These are phyloP conservation scores for Acropternis orthonyx DNA, from an alignment of 2,797 vertebrate species.

Conservation along the genomic window DNA sequence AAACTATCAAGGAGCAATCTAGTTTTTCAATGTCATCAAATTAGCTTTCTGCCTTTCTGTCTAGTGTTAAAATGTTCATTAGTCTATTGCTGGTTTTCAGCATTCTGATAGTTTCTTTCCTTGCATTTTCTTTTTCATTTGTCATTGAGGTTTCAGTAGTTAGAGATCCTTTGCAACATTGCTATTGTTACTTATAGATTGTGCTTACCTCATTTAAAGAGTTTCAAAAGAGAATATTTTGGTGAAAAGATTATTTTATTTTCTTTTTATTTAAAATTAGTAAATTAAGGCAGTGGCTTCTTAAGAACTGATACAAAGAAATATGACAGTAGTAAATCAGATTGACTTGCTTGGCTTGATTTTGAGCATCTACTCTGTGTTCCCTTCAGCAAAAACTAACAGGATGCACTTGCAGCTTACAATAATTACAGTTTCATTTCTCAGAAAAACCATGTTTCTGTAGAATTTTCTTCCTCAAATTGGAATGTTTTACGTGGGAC, in stretches of 20 bases:
- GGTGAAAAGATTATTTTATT: background rate
- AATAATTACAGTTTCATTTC: background rate
- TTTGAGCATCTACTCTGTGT: background rate
- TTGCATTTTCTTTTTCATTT: background rate
- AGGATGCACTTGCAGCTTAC: background rate
- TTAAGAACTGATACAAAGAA: background rate
- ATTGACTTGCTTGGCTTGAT: background rate
- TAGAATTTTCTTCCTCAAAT: background rate
- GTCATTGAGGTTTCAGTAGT: background rate
- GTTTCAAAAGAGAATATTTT: background rate
- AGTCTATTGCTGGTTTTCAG: background rate
- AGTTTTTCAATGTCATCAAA: background rate
- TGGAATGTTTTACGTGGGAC: background rate
- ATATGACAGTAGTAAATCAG: background rate
- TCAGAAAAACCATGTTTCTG: background rate
- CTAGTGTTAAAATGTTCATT: background rate
- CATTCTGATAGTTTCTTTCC: background rate
- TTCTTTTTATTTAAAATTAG: background rate
- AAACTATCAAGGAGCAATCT: background rate
- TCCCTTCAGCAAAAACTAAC: background rate
- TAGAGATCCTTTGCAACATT: background rate
- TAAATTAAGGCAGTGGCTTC: background rate
- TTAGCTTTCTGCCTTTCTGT: background rate
- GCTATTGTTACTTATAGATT: background rate
- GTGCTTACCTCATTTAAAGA: background rate